Evolutionary conservation across 2,888 invertebrate genomes (phyloP), one percentile per base, ranked within the genome.

Genomic region (Eilema depressum): DNA sequence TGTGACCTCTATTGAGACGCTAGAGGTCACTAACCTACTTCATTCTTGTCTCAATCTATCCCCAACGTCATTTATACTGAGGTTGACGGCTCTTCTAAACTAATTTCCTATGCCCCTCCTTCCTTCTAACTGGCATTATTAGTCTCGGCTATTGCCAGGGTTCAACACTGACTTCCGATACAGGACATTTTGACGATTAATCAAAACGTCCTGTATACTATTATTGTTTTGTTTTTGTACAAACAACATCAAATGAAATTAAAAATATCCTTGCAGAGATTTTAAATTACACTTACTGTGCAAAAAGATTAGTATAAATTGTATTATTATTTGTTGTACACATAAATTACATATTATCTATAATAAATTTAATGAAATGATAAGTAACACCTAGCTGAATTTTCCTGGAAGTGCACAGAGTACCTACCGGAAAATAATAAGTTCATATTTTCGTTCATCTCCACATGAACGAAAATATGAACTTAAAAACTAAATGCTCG

Each of bases 61-160:
- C n/a, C n/a, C 53, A 20, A 53, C 20, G 10, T 53, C 53, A 53
- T 53, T 53, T 53, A 53, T 53, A 53, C 10, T n/a, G 53, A 53
- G 53, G 53, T 53, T 53, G 53, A 53, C 53, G 53, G 53, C 53
- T 53, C 53, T 53, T 53, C 53, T n/a, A 53, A 53, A 53, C 53
- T 53, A n/a, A 53, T 53, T 53, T 53, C 53, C 53, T 53, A n/a
- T 47, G 47, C 47, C 53, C 47, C 53, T 53, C 53, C 53, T 41
- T 41, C 17, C 41, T 53, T 53, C 53, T 53, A 53, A 53, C 53
- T 53, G 53, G 20, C n/a, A n/a, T 53, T 53, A 53, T 53, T 53
- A 53, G 2, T n/a, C 53, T 53, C 53, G 20, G 53, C n/a, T 47
- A 47, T 47, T 47, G 47, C 20, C 47, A 20, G 47, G 7, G 47